A percentile compares a stretch with the other conserved stretches of the same genome.
phyloP scores from a whole-genome alignment of 2,113 vertebrate species.

The Cyphomyrus plagiostoma region DNA sequence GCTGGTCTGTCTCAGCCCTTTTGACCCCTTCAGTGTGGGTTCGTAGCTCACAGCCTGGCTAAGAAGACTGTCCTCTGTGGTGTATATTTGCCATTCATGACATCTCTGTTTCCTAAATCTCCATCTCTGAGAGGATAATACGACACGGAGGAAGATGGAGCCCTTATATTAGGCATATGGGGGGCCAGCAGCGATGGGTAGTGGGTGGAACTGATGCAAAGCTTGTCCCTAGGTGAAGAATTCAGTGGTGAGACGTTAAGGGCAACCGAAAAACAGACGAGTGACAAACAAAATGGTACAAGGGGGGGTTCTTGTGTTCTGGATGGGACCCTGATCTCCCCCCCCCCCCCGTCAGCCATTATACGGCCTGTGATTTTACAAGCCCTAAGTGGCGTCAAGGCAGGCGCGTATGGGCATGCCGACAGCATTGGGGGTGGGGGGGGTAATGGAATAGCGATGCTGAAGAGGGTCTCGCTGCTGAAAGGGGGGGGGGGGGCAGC shows the following conservation, averaged over 20 bases:
- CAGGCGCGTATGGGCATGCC: neutral
- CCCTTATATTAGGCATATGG: conserved; percentile 26
- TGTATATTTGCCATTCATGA: neutral
- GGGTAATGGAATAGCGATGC: neutral
- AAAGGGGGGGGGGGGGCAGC: neutral
- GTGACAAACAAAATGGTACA: conserved; percentile 18
- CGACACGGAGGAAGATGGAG: neutral
- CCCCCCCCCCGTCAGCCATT: neutral
- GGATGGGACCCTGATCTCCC: neutral
- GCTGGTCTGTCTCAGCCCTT: neutral
- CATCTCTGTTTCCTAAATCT: neutral
- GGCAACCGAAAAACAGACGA: conserved; percentile 31
- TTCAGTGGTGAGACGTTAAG: neutral
- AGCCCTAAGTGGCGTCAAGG: neutral
- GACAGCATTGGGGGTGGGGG: neutral
- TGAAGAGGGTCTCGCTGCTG: neutral
- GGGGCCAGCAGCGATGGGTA: conserved; percentile 33
- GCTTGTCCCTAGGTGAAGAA: conserved; percentile 18
- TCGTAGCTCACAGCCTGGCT: neutral
- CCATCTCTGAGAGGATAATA: neutral
- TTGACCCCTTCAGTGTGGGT: neutral
- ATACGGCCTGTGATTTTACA: neutral
- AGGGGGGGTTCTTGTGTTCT: neutral
- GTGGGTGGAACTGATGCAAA: conserved; percentile 43
- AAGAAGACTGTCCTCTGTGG: too few relatives aligned